Percentiles rank a stretch among this genome's conserved stretches.
Conservation (phyloP, 2,888 invertebrate genomes). For the Frankliniella fusca region DNA sequence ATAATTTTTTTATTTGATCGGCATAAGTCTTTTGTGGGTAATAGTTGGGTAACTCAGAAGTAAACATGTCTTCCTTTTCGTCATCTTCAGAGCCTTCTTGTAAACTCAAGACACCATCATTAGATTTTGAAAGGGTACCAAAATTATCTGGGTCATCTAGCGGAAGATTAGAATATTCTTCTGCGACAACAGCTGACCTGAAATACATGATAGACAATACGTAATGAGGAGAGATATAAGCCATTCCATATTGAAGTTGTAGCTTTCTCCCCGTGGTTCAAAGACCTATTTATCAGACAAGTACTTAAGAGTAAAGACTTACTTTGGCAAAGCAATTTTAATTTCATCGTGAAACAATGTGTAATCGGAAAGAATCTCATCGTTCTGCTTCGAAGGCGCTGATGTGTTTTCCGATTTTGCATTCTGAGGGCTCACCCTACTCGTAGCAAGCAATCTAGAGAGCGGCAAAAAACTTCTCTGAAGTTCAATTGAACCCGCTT, state of each 20-base stretch:
- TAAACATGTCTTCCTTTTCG: neutral
- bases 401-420: neutral
- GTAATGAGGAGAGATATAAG: neutral
- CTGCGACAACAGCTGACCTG: neutral
- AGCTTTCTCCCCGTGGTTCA: neutral
- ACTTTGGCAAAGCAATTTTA: neutral
- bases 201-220: neutral
- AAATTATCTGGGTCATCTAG: slow-evolving; percentile 57
- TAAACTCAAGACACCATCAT: neutral
- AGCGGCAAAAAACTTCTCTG: no score
- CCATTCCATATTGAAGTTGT: neutral
- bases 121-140: slow-evolving; percentile 48
- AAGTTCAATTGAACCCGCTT: neutral
- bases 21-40: neutral
- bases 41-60: neutral
- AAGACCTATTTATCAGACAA: neutral
- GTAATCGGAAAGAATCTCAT: neutral
- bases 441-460: no score
- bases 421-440: no score
- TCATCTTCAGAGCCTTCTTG: neutral
- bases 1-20: neutral
- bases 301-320: neutral
- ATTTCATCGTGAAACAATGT: neutral
- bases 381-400: neutral
- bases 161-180: neutral